Evolutionary conservation across 2,888 invertebrate species (phyloP).

Genomic region (Scrobipalpa atriplicella): DNA sequence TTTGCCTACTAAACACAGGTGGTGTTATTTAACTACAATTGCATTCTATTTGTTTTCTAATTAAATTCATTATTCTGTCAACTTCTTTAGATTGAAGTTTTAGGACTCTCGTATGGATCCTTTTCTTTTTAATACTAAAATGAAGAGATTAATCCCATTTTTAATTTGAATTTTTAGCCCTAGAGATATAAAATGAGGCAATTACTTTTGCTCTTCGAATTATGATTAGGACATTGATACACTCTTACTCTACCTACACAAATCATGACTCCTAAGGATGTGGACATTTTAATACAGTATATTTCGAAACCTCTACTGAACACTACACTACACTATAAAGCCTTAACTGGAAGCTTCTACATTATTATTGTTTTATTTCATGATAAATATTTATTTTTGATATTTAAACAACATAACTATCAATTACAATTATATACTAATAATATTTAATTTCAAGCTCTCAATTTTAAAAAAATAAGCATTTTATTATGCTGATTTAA

Average conservation of each 20-base stretch:
- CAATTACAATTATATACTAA: neutral
- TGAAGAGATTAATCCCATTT: neutral
- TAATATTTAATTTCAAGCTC: too few species aligned
- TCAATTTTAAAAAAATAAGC: too few species aligned
- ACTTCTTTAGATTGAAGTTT: too few species aligned
- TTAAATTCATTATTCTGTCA: too few species aligned
- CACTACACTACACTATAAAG: slow-evolving; percentile 52
- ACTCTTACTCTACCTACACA: neutral
- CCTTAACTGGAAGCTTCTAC: slow-evolving; percentile 68
- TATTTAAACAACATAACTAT: neutral
- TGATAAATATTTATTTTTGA: too few species aligned
- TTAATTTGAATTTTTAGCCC: too few species aligned
- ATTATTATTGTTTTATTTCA: slow-evolving; percentile 8
- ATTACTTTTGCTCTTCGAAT: neutral
- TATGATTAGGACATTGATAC: neutral
- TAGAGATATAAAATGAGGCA: neutral
- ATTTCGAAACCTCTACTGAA: slow-evolving; percentile 28
- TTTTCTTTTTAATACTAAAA: neutral
- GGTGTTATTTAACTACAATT: too few species aligned
- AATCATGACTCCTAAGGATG: neutral
- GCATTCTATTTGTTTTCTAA: too few species aligned
- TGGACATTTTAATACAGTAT: slow-evolving; percentile 12
- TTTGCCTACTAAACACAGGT: too few species aligned
- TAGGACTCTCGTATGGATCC: too few species aligned
- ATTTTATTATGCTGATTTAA: too few species aligned